Percentiles rank a stretch among this genome's conserved stretches.
Evolutionary conservation across 2,797 vertebrate genomes (phyloP).

Genomic region (Sebastes alutus): DNA sequence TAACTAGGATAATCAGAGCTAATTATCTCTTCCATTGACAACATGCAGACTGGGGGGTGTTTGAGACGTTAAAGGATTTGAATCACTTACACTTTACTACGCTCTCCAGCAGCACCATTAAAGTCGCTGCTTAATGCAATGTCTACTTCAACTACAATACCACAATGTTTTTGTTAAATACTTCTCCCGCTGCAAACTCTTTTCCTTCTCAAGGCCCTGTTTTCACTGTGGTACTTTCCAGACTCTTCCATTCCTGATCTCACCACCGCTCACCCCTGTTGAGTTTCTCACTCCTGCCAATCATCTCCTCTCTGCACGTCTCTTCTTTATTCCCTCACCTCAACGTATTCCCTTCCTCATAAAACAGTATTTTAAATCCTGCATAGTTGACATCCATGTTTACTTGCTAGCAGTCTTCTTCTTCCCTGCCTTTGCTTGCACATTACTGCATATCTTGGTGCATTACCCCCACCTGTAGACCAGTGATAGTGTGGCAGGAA

Average conservation of each 20-base stretch:
- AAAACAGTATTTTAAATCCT: background rate
- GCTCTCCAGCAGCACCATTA: background rate
- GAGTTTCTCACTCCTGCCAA: background rate
- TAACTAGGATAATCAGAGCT: conserved; percentile 43
- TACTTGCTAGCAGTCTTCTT: no score
- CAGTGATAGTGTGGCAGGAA: no score
- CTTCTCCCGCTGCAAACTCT: background rate
- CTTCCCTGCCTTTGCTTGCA: no score
- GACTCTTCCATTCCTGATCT: background rate
- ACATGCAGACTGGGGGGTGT: background rate
- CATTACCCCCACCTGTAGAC: no score
- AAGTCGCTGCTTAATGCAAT: conserved; percentile 10
- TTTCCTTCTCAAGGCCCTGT: background rate
- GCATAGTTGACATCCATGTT: background rate
- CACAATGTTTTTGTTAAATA: background rate
- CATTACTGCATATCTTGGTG: no score
- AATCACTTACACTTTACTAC: background rate
- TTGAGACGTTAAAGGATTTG: background rate
- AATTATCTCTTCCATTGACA: conserved; percentile 36
- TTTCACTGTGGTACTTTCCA: background rate
- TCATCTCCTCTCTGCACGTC: background rate
- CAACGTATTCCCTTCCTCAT: background rate
- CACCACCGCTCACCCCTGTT: background rate
- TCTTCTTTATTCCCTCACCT: background rate
- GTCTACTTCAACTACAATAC: background rate